Conservation (phyloP, 2,888 invertebrate species). For the Belgica antarctica region DNA sequence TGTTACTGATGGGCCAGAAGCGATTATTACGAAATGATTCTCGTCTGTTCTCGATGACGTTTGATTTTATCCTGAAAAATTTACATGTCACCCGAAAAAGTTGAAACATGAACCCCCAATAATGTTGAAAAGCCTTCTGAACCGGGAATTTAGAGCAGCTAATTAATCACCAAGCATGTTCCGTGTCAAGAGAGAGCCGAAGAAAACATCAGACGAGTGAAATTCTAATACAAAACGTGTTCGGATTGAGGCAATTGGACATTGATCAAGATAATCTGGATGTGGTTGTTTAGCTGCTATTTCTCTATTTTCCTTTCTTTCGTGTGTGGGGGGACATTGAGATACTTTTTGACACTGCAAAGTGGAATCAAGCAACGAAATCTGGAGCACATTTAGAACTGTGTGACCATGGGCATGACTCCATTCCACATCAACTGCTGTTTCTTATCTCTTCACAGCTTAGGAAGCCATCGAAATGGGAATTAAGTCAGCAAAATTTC, state of each 20-base stretch:
- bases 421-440: background rate
- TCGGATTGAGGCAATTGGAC: constrained; percentile 12
- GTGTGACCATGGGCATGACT: constrained; percentile 15
- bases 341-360: too few relatives aligned
- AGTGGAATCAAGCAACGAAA: background rate
- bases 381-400: background rate
- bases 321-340: background rate
- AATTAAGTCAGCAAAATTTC: constrained; percentile 3
- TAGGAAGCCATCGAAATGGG: background rate
- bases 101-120: too few relatives aligned
- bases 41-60: too few relatives aligned
- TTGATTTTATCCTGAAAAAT: constrained; percentile 15
- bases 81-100: constrained; percentile 14
- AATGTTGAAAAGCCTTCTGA: background rate
- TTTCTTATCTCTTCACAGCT: too few relatives aligned
- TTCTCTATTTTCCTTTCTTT: background rate
- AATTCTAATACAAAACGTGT: constrained; percentile 5
- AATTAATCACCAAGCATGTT: constrained; percentile 11
- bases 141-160: constrained; percentile 1
- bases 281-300: constrained; percentile 15
- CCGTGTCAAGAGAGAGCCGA: background rate
- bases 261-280: constrained; percentile 15
- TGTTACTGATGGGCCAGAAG: constrained; percentile 11
- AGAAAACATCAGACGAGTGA: constrained; percentile 15
- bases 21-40: constrained; percentile 15